These are phyloP conservation scores for Discoglossus pictus DNA, from an alignment of 2,797 vertebrate genomes.

Conservation along the genomic window DNA sequence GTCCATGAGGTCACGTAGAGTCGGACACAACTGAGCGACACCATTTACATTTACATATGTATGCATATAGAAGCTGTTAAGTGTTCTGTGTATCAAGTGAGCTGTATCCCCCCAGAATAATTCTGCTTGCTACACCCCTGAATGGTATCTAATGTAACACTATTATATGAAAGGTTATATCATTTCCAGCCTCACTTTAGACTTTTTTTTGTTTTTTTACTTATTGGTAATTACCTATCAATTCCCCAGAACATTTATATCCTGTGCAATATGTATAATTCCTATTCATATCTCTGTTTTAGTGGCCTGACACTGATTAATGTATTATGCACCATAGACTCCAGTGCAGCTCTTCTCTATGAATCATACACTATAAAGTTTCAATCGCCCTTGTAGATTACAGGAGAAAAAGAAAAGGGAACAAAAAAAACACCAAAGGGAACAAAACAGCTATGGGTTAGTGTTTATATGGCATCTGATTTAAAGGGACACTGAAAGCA, in stretches of 20 bases:
- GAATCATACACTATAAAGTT: slow-evolving; percentile 75
- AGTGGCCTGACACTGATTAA: slow-evolving; percentile 75
- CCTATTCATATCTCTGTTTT: slow-evolving; percentile 72
- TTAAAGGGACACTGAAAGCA: no score
- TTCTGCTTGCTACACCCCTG: no score
- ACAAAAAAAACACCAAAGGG: slow-evolving; percentile 6
- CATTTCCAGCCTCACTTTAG: not conserved
- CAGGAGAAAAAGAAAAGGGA: not conserved
- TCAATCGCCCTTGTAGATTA: slow-evolving; percentile 67
- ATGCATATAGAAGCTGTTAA: no score
- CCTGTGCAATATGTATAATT: slow-evolving; percentile 66
- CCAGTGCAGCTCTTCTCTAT: slow-evolving; percentile 59
- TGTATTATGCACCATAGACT: slow-evolving; percentile 63
- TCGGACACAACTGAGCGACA: no score
- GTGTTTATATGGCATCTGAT: slow-evolving; percentile 54
- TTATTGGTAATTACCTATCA: slow-evolving; percentile 49
- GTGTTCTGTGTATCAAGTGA: no score
- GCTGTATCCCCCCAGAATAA: no score
- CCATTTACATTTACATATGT: no score
- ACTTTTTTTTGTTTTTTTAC: not conserved
- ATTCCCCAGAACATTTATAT: slow-evolving; percentile 69
- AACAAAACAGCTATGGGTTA: slow-evolving; percentile 39
- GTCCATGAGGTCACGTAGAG: no score
- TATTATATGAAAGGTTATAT: not conserved
- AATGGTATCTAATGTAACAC: no score